Evolutionary conservation across 2,113 vertebrate species (phyloP).

Genomic region (Ursus arctos): DNA sequence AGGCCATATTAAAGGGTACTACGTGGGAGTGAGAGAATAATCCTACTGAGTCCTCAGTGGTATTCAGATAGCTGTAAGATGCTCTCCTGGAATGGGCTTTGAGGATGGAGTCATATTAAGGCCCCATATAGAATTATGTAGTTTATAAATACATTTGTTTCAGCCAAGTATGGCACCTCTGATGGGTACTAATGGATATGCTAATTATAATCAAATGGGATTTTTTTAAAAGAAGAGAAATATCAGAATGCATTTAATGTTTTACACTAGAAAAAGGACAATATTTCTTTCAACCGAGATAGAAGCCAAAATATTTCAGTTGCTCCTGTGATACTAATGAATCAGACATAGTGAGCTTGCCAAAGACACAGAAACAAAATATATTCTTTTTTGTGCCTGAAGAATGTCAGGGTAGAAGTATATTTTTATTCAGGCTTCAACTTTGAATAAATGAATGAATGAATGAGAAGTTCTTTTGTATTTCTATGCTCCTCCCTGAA

Average conservation of each 20-base stretch:
- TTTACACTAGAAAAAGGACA: conserved; percentile 67
- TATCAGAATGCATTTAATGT: conserved; percentile 65
- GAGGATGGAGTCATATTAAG: conserved; percentile 41
- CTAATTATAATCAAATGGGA: conserved; percentile 66
- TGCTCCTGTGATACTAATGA: conserved; percentile 75
- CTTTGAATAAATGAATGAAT: conserved; percentile 44
- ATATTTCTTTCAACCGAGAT: conserved; percentile 76
- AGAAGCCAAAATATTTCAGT: conserved; percentile 78
- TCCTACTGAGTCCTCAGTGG: background rate
- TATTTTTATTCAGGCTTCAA: conserved; percentile 37
- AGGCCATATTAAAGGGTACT: background rate
- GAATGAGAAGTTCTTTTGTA: conserved; percentile 43
- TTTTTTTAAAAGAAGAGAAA: conserved; percentile 73
- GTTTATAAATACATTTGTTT: conserved; percentile 65
- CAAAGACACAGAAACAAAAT: conserved; percentile 73
- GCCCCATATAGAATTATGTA: conserved; percentile 11
- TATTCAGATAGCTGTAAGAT: background rate
- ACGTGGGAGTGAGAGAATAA: background rate
- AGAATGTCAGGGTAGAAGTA: conserved; percentile 53
- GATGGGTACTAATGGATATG: conserved; percentile 60
- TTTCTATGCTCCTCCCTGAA: background rate
- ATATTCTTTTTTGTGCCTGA: conserved; percentile 63
- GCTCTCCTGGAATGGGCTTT: background rate
- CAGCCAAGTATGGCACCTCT: conserved; percentile 35
- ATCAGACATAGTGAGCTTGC: conserved; percentile 76